Evolutionary conservation across 2,113 vertebrate species (phyloP).

Genomic region (western clawed frog (Xenopus tropicalis)): UCB_Xtro_10.0 CM004443.2:115929001-115929500

Average conservation of each 20-base stretch:
- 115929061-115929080: too few species aligned
- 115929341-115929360: conserved; percentile 71
- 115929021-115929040: too few species aligned
- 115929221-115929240: neutral
- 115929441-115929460: conserved; percentile 87
- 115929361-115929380: conserved; percentile 69
- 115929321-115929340: conserved; percentile 86
- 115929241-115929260: neutral
- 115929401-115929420: conserved; percentile 89
- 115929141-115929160: too few species aligned
- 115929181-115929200: too few species aligned
- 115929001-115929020: too few species aligned
- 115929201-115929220: too few species aligned
- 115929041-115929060: too few species aligned
- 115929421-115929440: conserved; percentile 87
- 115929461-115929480: conserved; percentile 86
- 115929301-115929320: conserved; percentile 56
- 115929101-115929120: too few species aligned
- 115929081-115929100: too few species aligned
- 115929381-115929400: conserved; percentile 85
- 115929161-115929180: too few species aligned
- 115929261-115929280: neutral
- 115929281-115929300: neutral
- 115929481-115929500: conserved; percentile 87
- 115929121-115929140: too few species aligned